These are phyloP conservation scores for Manis crassicaudata DNA, from an alignment of 2,797 vertebrate genomes.

Conservation along the genomic window DNA sequence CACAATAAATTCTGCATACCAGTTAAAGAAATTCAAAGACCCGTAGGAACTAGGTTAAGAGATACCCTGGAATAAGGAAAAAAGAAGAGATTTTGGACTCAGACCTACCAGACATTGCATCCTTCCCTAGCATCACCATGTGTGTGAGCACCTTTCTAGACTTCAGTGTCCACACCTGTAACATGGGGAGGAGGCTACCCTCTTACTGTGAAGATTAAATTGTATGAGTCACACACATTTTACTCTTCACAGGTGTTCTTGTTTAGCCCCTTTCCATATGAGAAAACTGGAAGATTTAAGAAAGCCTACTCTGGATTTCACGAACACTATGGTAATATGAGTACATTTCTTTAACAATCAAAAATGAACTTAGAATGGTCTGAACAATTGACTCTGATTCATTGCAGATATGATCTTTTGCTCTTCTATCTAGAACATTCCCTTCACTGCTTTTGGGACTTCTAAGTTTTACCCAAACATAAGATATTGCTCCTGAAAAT, in stretches of 20 bases:
- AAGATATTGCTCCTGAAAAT: conserved; percentile 17
- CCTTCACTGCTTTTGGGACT: background rate
- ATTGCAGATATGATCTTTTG: background rate
- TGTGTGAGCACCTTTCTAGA: background rate
- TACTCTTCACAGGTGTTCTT: background rate
- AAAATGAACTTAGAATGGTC: background rate
- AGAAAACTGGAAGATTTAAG: background rate
- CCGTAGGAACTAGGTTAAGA: background rate
- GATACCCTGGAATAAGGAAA: background rate
- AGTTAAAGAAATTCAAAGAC: background rate
- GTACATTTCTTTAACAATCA: background rate
- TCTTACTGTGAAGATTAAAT: background rate
- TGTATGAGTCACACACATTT: background rate
- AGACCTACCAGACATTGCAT: background rate
- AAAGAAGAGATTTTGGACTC: background rate
- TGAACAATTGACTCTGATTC: background rate
- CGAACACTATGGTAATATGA: background rate
- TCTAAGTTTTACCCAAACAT: conserved; percentile 32
- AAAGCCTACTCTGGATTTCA: background rate
- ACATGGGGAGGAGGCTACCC: fast-evolving
- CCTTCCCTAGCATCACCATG: background rate
- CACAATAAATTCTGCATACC: background rate
- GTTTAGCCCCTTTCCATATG: background rate
- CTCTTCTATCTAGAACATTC: background rate
- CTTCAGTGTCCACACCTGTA: fast-evolving